These are phyloP conservation scores for Mus pahari DNA, from an alignment of 2,113 vertebrate genomes.

Conservation along the genomic window DNA sequence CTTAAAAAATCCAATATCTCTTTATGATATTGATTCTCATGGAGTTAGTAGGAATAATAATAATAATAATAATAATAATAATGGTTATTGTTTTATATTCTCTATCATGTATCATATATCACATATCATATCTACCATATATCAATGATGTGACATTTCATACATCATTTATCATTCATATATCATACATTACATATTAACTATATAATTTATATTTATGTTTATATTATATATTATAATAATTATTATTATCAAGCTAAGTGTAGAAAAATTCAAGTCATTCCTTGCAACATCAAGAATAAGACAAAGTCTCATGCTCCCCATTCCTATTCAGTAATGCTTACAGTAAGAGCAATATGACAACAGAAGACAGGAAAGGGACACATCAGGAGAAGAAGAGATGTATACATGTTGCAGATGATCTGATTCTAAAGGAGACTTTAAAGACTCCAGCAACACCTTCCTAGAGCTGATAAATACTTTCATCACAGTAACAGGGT, in stretches of 20 bases:
- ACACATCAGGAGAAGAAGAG: not conserved
- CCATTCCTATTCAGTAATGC: not conserved
- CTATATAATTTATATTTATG: too few relatives aligned
- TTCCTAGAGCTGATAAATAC: not conserved
- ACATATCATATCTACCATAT: too few relatives aligned
- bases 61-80: too few relatives aligned
- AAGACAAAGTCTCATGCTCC: not conserved
- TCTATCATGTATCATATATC: too few relatives aligned
- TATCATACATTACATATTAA: too few relatives aligned
- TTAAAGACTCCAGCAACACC: not conserved
- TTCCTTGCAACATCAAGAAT: not conserved
- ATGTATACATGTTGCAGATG: not conserved
- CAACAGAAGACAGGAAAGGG: not conserved
- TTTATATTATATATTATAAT: too few relatives aligned
- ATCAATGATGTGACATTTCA: too few relatives aligned
- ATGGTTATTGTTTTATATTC: too few relatives aligned
- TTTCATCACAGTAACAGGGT: not conserved
- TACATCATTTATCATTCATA: too few relatives aligned
- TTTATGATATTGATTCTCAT: not conserved
- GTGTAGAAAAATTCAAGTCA: not conserved
- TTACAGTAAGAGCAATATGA: not conserved
- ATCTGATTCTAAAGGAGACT: not conserved
- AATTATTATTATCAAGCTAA: not conserved
- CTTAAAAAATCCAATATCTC: not conserved
- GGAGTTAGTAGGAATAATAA: not conserved